Evolutionary conservation across 2,113 vertebrate genomes (phyloP).

Genomic region (Chrysochloris asiatica): DNA sequence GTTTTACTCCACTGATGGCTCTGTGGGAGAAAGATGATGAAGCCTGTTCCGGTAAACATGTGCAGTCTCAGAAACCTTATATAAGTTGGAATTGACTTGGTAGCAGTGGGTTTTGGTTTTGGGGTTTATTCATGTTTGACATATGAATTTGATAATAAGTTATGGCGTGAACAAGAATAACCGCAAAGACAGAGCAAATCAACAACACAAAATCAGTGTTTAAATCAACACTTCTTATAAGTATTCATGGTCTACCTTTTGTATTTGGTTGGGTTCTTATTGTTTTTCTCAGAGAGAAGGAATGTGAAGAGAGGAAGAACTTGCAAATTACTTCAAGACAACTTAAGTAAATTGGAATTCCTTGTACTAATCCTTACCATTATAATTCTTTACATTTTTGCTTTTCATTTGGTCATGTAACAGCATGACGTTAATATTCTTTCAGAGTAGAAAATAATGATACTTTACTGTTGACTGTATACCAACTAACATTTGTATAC

Average conservation of each 20-base stretch:
- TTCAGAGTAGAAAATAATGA: neutral
- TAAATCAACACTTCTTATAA: neutral
- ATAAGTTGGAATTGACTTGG: no score
- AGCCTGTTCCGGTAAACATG: no score
- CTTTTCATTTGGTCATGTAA: neutral
- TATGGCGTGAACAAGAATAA: no score
- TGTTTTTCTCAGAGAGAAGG: neutral
- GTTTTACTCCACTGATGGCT: no score
- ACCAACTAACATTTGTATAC: neutral
- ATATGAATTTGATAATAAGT: no score
- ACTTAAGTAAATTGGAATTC: neutral
- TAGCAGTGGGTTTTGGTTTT: no score
- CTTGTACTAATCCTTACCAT: neutral
- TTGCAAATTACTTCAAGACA: neutral
- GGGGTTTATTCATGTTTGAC: no score
- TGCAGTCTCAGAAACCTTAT: no score
- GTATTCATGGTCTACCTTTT: neutral
- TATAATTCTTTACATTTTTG: neutral
- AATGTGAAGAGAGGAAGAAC: neutral
- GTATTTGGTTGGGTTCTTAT: neutral
- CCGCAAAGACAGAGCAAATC: neutral
- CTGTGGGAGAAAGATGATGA: no score
- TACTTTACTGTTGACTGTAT: neutral
- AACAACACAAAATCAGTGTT: neutral
- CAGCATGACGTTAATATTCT: neutral